A percentile compares a stretch with the other conserved stretches of the same genome.
phyloP scores from a whole-genome alignment of 2,797 vertebrate species.

The Cryptoprocta ferox region DNA sequence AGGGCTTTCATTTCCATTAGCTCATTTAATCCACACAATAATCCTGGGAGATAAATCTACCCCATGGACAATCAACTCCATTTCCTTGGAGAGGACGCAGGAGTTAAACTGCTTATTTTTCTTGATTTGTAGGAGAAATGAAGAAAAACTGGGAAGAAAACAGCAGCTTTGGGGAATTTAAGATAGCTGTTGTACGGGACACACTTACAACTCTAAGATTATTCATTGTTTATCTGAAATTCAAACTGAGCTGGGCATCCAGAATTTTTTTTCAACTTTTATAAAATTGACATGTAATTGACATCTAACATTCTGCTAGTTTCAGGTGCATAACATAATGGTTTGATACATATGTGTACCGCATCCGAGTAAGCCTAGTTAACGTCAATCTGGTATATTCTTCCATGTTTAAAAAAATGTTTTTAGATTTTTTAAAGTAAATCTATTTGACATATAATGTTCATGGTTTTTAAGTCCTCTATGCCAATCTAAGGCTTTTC shows the following conservation, averaged over 20 bases:
- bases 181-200: not conserved
- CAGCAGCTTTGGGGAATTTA: not conserved
- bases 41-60: not conserved
- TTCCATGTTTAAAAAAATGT: not conserved
- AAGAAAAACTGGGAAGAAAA: not conserved
- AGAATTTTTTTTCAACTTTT: not conserved
- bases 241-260: not conserved
- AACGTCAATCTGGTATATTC: not conserved
- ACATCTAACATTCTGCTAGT: not conserved
- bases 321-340: not conserved
- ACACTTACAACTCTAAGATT: not conserved
- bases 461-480: not conserved
- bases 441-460: not conserved
- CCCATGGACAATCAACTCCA: not conserved
- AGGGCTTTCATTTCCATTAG: conserved; percentile 6
- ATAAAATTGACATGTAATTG: not conserved
- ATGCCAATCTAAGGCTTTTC: not conserved
- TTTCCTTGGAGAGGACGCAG: conserved; percentile 38
- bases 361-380: not conserved
- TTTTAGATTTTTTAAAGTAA: not conserved
- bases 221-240: conserved; percentile 22
- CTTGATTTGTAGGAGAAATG: conserved; percentile 39
- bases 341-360: not conserved
- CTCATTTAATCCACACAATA: conserved; percentile 40
- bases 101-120: not conserved